Evolutionary conservation across 2,797 vertebrate species (phyloP).

Genomic region (Cryptoprocta ferox): DNA sequence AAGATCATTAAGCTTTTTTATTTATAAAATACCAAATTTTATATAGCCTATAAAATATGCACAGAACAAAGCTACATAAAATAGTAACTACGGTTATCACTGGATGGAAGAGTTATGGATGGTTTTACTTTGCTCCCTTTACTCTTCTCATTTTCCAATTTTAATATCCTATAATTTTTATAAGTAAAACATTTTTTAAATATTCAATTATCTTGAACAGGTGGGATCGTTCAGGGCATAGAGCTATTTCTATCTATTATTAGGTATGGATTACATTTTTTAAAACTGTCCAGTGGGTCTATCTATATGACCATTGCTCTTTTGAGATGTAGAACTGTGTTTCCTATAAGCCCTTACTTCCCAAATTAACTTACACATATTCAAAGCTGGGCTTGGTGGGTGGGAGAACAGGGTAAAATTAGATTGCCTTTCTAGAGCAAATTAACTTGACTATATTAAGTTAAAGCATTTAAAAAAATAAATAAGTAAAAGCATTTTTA

Average conservation of each 20-base stretch:
- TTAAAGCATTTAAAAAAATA: not conserved
- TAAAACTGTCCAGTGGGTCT: not conserved
- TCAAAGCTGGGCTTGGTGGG: not conserved
- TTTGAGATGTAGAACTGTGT: not conserved
- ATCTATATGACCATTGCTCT: not conserved
- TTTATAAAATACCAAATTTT: not conserved
- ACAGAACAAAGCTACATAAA: slow-evolving; percentile 9
- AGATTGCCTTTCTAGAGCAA: not conserved
- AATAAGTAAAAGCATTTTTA: not conserved
- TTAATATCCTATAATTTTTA: not conserved
- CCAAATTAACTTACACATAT: not conserved
- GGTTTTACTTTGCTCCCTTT: not conserved
- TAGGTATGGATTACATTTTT: not conserved
- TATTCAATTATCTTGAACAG: not conserved
- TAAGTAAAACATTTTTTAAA: not conserved
- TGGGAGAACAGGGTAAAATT: not conserved
- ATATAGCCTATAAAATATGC: not conserved
- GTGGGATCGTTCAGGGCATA: not conserved
- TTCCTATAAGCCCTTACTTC: not conserved
- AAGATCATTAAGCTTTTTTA: not conserved
- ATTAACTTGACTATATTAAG: not conserved
- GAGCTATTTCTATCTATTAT: not conserved
- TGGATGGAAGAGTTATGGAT: not conserved
- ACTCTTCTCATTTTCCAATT: not conserved
- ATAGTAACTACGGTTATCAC: not conserved